These are phyloP conservation scores for Gymnocypris eckloni DNA, from an alignment of 2,797 vertebrate species.

Conservation along the genomic window DNA sequence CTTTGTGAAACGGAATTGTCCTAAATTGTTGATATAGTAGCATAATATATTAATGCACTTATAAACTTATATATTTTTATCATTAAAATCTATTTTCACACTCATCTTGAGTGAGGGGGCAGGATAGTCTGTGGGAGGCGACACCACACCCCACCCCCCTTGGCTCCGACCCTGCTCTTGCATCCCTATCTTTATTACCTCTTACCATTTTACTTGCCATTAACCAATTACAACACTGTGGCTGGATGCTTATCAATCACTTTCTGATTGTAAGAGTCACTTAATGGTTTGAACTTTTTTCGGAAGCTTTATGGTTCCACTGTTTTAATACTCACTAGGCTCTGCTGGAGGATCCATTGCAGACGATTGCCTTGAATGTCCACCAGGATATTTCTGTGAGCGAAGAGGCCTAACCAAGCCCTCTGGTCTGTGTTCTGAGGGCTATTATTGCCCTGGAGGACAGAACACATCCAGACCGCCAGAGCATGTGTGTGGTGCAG, in stretches of 20 bases:
- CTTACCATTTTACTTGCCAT: not conserved
- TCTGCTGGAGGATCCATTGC: constrained; percentile 75
- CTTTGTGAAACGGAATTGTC: too few species aligned
- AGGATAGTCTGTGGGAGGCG: too few species aligned
- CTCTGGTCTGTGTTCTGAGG: constrained; percentile 79
- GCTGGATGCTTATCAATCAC: not conserved
- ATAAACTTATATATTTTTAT: too few species aligned
- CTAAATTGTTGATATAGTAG: not conserved
- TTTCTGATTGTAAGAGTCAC: not conserved
- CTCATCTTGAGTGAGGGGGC: too few species aligned
- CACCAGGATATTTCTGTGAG: constrained; percentile 84
- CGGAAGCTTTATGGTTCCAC: not conserved
- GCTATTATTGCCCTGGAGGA: constrained; percentile 86
- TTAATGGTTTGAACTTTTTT: constrained; percentile 11
- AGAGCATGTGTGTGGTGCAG: constrained; percentile 73
- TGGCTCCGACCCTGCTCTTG: not conserved
- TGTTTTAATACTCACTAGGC: constrained; percentile 59
- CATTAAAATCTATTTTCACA: too few species aligned
- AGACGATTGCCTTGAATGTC: constrained; percentile 82
- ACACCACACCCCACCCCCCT: too few species aligned
- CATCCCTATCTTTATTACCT: not conserved
- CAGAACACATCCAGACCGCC: constrained; percentile 73
- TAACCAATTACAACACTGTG: not conserved
- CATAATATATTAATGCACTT: not conserved
- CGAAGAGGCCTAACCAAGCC: constrained; percentile 72